Conservation (phyloP, 1,140 invertebrate species). For the Bilobella aurantiaca region DNA sequence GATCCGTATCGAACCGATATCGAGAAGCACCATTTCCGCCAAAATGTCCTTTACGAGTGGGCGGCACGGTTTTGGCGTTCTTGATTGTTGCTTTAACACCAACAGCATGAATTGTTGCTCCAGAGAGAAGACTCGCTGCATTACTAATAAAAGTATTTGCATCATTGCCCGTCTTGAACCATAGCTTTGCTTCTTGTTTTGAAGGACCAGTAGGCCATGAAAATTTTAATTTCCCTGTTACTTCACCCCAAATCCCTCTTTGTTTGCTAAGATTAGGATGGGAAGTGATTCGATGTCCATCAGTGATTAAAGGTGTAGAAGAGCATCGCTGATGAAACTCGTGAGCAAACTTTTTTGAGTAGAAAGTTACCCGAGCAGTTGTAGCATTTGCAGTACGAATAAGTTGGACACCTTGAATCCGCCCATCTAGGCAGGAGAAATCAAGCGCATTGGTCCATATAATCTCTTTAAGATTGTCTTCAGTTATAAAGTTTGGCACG, state of each 20-base stretch:
- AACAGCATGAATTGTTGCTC: neutral
- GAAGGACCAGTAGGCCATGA: constrained; percentile 5
- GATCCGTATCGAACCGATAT: no score
- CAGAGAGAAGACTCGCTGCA: neutral
- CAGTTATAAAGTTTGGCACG: neutral
- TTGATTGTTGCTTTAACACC: neutral
- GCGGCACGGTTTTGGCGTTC: neutral
- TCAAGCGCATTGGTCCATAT: no score
- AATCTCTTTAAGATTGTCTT: no score
- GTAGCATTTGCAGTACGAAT: no score
- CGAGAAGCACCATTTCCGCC: no score
- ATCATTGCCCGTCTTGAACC: neutral
- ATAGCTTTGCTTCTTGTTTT: neutral
- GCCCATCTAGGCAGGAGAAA: no score
- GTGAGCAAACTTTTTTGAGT: neutral
- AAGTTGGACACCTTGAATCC: no score
- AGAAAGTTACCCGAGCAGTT: neutral
- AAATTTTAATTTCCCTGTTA: neutral
- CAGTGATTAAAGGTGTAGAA: no score
- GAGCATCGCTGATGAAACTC: no score
- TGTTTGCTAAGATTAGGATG: neutral
- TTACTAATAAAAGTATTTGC: neutral
- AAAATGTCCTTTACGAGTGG: no score
- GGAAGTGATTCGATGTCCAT: no score
- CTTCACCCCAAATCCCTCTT: neutral